These are phyloP conservation scores for Cherax quadricarinatus DNA, from an alignment of 1,140 invertebrate species.

Conservation along the genomic window DNA sequence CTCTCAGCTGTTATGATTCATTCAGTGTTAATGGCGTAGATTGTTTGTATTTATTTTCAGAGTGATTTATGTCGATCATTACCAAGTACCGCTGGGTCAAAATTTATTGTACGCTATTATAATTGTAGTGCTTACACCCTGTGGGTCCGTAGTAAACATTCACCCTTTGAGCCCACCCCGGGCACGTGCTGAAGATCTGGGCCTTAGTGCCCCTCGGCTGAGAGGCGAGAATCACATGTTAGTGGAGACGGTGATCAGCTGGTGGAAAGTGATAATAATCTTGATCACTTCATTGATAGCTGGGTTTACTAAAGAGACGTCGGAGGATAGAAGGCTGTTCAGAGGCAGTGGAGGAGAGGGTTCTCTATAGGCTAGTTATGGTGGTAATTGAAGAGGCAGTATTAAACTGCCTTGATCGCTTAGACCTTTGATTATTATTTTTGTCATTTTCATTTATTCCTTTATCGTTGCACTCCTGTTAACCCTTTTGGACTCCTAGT, in stretches of 20 bases:
- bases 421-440: no score
- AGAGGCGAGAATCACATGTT: neutral
- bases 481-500: no score
- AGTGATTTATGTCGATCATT: no score
- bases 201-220: neutral
- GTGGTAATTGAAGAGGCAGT: no score
- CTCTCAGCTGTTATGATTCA: no score
- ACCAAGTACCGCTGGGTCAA: neutral
- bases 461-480: no score
- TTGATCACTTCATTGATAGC: conserved; percentile 7
- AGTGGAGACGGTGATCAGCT: neutral
- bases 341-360: neutral
- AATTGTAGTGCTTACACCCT: neutral
- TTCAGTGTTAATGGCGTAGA: no score
- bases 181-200: neutral
- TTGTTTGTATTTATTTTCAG: no score
- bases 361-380: no score
- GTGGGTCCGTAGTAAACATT: neutral
- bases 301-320: neutral
- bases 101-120: neutral
- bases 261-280: neutral
- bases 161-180: neutral
- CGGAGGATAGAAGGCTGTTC: neutral
- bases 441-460: no score
- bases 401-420: no score